Evolutionary conservation across 2,888 invertebrate genomes (phyloP), one percentile per base, ranked within the genome.

Genomic region (Agrotis puta): DNA sequence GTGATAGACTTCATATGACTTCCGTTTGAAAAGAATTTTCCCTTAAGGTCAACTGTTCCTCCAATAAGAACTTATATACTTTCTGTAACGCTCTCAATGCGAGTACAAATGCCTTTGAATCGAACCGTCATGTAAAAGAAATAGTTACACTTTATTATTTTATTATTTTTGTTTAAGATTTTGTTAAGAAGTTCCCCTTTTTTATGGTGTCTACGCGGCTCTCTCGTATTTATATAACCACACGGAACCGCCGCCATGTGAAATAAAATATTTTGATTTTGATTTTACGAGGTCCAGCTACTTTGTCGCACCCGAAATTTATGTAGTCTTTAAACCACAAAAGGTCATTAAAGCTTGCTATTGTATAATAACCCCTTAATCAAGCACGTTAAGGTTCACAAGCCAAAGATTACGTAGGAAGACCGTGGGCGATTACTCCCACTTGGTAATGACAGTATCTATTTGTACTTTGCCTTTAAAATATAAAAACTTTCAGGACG

Each of bases 251-350:
- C n/a, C n/a, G n/a, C 7, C 33, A 33, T 9, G 5, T 27, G 9
- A 33, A 33, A 33, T 33, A 9, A 33, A 33, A 33, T 9, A 33
- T 33, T 33, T 33, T 33, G 33, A 33, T 33, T 33, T 33, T 33
- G 33, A 9, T 33, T 33, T 33, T 47, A 58, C 16, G n/a, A 48
- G 39, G 67, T 45, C 13, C n/a, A 20, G 43, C 54, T 11, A 43
- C 22, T 13, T 18, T 57, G 39, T 64, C 51, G 58, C 33, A 27
- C 27, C 45, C 24, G 3, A 56, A 54, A 45, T 61, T 20, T 20
- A 58, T 69, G 62, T 64, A 64, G 27, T 18, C 48, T 16, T 66
- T 45, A 64, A 13, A 47, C 62, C 48, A 63, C 58, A 71, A 64
- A 68, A 18, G 43, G 22, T 14, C 47, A 45, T 68, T 63, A 67